phyloP scores from a whole-genome alignment of 2,113 vertebrate species.

The Promerops cafer region DNA sequence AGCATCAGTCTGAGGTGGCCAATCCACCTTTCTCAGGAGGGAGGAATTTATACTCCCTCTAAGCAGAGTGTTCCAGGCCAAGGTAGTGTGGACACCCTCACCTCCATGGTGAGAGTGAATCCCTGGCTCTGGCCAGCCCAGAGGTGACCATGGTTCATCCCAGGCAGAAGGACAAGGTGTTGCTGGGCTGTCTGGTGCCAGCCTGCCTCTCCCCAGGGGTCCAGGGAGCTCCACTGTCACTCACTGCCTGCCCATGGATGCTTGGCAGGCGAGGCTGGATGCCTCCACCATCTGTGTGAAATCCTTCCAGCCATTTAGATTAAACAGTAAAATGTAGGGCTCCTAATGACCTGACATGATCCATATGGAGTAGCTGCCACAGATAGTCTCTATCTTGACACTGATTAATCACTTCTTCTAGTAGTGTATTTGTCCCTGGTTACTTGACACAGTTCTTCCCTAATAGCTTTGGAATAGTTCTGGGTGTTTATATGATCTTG shows the following conservation, averaged over 20 bases:
- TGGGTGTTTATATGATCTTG: neutral
- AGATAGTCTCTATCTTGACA: slow-evolving; percentile 46
- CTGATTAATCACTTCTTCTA: slow-evolving; percentile 56
- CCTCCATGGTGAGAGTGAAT: accelerated
- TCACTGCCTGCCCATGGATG: neutral
- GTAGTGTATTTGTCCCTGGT: slow-evolving; percentile 26
- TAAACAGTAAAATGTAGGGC: slow-evolving; percentile 23
- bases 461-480: slow-evolving; percentile 51
- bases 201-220: neutral
- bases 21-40: neutral
- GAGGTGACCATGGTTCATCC: neutral
- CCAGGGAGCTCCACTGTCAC: neutral
- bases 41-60: neutral
- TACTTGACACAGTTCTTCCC: slow-evolving; percentile 57
- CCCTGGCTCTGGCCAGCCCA: neutral
- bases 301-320: slow-evolving; percentile 13
- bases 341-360: slow-evolving; percentile 34
- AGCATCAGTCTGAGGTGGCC: neutral
- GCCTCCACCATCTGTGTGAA: slow-evolving; percentile 35
- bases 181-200: neutral
- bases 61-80: neutral
- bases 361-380: slow-evolving; percentile 54
- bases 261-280: neutral
- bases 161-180: neutral
- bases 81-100: neutral